phyloP scores from a whole-genome alignment of 2,797 vertebrate species.

The Megaceryle alcyon region DNA sequence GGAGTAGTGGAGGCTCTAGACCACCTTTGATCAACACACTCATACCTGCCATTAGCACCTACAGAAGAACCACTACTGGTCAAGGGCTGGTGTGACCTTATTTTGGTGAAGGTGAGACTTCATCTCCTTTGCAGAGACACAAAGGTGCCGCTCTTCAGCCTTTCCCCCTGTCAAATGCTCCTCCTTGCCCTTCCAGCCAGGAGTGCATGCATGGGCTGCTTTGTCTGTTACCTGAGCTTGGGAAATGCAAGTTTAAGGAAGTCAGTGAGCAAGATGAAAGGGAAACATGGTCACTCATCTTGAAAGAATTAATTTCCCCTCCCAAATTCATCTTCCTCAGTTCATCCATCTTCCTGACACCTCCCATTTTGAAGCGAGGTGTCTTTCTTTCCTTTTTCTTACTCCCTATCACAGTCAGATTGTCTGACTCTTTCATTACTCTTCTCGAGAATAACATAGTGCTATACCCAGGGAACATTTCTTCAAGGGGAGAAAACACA shows the following conservation, averaged over 20 bases:
- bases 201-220: not conserved
- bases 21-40: not conserved
- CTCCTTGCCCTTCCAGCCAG: not conserved
- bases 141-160: not conserved
- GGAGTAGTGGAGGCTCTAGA: not conserved
- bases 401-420: not conserved
- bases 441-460: not conserved
- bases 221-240: slow-evolving; percentile 17
- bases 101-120: not conserved
- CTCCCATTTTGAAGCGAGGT: slow-evolving; percentile 42
- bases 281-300: slow-evolving; percentile 57
- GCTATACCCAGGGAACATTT: not conserved
- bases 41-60: not conserved
- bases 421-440: not conserved
- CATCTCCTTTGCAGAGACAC: not conserved
- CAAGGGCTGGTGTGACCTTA: not conserved
- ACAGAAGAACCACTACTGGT: not conserved
- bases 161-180: not conserved
- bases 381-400: slow-evolving; percentile 3
- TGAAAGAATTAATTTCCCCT: slow-evolving; percentile 65
- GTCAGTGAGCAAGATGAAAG: slow-evolving; percentile 63
- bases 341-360: slow-evolving; percentile 57
- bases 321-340: slow-evolving; percentile 40
- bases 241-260: not conserved
- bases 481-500: not conserved